A percentile compares a stretch with the other conserved stretches of the same genome.
Conservation (phyloP, 2,888 invertebrate species). For the Calameuta idolon region DNA sequence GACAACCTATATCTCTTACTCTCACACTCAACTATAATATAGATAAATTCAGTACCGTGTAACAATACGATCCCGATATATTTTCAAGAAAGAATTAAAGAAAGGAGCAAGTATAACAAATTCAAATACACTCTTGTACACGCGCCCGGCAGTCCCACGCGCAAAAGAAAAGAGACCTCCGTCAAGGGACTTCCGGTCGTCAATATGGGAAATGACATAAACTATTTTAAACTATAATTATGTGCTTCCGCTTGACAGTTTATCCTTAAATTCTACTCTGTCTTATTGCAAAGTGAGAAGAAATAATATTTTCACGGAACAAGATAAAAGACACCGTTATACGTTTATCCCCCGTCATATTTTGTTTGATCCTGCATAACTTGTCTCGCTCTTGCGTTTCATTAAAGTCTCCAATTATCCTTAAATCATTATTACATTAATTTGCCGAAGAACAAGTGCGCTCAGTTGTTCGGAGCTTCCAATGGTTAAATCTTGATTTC, state of each 20-base stretch:
- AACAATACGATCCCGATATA: neutral
- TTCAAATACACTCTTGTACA: neutral
- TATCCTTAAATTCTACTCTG: neutral
- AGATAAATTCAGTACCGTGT: neutral
- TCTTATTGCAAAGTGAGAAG: neutral
- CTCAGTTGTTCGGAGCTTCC: neutral
- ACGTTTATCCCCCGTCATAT: neutral
- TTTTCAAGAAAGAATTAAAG: neutral
- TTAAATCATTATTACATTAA: neutral
- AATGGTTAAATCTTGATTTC: neutral
- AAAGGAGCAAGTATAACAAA: neutral
- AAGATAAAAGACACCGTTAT: neutral
- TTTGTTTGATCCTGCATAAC: neutral
- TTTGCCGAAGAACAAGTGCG: neutral
- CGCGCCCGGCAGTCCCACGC: neutral
- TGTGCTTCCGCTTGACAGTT: neutral
- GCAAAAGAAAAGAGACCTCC: neutral
- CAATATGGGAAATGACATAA: neutral
- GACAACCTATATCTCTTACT: constrained; percentile 30
- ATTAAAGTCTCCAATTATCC: neutral
- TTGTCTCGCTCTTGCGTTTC: neutral
- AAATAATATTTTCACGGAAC: neutral
- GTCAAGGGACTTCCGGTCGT: neutral
- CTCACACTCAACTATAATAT: neutral
- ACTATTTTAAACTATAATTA: neutral